Percentiles rank a stretch among this genome's conserved stretches.
phyloP scores from a whole-genome alignment of 2,797 vertebrate species.

The Lepilemur septentrionalis region DNA sequence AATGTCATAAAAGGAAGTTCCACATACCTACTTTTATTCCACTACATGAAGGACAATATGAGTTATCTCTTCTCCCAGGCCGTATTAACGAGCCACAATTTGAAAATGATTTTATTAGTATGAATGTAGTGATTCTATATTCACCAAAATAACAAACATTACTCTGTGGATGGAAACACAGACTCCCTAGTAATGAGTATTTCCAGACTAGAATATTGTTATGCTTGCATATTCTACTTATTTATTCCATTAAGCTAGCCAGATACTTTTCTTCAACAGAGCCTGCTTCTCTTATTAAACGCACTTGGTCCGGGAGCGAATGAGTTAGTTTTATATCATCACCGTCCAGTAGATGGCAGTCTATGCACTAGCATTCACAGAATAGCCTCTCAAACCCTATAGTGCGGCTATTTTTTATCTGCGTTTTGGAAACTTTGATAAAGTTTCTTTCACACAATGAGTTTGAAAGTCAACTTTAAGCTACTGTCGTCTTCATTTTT shows the following conservation, averaged over 20 bases:
- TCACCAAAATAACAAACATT: neutral
- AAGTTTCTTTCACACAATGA: slow-evolving; percentile 13
- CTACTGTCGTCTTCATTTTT: neutral
- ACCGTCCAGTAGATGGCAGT: slow-evolving; percentile 85
- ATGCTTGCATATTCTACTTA: neutral
- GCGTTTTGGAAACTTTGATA: slow-evolving; percentile 20
- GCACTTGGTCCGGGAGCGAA: neutral
- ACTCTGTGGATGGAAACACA: neutral
- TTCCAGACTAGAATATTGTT: neutral
- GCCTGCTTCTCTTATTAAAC: neutral
- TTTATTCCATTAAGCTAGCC: neutral
- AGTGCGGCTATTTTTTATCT: neutral
- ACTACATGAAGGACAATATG: neutral
- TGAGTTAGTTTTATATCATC: neutral
- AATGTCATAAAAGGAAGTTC: neutral
- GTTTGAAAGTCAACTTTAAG: neutral
- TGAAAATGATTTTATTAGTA: neutral
- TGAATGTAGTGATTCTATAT: neutral
- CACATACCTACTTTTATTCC: neutral
- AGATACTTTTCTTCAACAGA: neutral
- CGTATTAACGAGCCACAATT: neutral
- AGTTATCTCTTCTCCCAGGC: neutral
- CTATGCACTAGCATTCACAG: slow-evolving; percentile 71
- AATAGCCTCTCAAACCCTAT: neutral
- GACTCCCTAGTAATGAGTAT: neutral